A percentile compares a stretch with the other conserved stretches of the same genome.
Conservation (phyloP, 2,888 invertebrate genomes). For the Sepiola atlantica region DNA sequence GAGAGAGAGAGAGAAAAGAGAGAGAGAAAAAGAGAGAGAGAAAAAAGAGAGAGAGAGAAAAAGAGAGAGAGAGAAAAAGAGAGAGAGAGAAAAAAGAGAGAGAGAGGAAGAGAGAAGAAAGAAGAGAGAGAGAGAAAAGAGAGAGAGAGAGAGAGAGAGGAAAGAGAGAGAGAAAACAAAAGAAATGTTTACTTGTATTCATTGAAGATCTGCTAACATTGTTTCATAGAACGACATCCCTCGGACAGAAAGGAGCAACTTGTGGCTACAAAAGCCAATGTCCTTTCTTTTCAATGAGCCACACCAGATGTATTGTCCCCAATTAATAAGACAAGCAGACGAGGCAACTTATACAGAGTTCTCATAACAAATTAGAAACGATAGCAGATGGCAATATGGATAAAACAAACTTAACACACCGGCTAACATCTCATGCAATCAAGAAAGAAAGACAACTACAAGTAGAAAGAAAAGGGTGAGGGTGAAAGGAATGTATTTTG, state of each 20-base stretch:
- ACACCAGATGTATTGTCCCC: background rate
- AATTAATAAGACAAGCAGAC: background rate
- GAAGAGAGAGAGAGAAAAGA: background rate
- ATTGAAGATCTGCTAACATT: background rate
- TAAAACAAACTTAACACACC: background rate
- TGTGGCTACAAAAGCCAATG: background rate
- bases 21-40: background rate
- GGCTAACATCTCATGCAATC: background rate
- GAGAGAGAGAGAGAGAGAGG: background rate
- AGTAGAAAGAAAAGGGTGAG: constrained; percentile 1
- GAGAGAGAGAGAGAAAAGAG: too few species aligned
- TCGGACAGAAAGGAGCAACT: background rate
- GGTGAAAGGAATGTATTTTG: background rate
- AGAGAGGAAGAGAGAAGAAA: too few species aligned
- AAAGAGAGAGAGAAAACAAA: too few species aligned
- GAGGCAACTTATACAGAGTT: background rate
- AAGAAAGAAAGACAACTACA: background rate
- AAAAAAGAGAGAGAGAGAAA: too few species aligned
- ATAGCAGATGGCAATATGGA: background rate
- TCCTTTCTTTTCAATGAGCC: background rate
- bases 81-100: background rate
- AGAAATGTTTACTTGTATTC: background rate
- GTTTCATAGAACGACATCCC: background rate
- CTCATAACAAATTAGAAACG: background rate
- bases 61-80: background rate